These are phyloP conservation scores for Urosaurus nigricauda DNA, from an alignment of 2,797 vertebrate genomes.

Conservation along the genomic window DNA sequence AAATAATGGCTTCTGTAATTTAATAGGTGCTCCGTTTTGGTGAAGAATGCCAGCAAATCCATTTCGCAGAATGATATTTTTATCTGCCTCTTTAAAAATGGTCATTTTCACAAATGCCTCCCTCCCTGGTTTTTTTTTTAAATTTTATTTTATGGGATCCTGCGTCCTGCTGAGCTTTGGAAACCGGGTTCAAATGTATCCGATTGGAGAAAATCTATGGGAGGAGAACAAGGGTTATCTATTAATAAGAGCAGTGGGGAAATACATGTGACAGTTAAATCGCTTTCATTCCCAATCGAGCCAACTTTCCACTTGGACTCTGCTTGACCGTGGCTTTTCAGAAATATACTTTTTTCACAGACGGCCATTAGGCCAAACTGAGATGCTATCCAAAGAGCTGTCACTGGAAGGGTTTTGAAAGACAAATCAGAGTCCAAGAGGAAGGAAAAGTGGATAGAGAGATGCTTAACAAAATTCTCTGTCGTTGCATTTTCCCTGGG, in stretches of 20 bases:
- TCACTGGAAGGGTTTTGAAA: neutral
- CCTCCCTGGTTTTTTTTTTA: constrained; percentile 16
- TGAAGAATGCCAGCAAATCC: constrained; percentile 74
- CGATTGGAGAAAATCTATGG: constrained; percentile 17
- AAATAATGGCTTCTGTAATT: constrained; percentile 74
- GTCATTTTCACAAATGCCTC: constrained; percentile 68
- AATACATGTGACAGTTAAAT: constrained; percentile 62
- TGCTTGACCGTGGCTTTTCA: constrained; percentile 58
- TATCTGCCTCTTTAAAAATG: constrained; percentile 67
- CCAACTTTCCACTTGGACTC: constrained; percentile 61
- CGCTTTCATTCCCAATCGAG: constrained; percentile 63
- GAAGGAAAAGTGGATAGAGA: neutral
- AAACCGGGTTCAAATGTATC: constrained; percentile 55
- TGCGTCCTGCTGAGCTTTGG: constrained; percentile 54
- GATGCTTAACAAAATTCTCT: too few relatives aligned
- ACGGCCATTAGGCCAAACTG: constrained; percentile 48
- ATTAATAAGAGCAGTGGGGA: constrained; percentile 54
- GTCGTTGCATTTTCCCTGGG: neutral
- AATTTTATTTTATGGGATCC: constrained; percentile 56
- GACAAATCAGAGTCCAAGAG: neutral
- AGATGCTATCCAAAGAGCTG: constrained; percentile 29
- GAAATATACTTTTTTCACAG: constrained; percentile 54
- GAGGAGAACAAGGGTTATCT: constrained; percentile 47
- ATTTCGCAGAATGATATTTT: constrained; percentile 75
- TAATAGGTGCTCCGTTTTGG: constrained; percentile 72